Evolutionary conservation across 2,113 vertebrate genomes (phyloP), one percentile per base, ranked within the genome.

Genomic region (Piaya cayana): DNA sequence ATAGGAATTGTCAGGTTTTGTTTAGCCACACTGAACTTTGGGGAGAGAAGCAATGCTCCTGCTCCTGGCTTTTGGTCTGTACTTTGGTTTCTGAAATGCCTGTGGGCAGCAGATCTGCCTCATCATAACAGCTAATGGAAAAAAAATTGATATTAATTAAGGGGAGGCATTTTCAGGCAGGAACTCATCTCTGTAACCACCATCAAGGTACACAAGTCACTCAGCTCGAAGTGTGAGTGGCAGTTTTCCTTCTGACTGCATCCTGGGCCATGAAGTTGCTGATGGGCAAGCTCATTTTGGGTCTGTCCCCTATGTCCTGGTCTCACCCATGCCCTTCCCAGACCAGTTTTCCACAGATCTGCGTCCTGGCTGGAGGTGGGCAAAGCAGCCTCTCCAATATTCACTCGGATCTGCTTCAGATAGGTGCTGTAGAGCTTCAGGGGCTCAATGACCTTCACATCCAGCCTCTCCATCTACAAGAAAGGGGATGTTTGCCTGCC

Each of bases 401-500:
- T 67, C 23, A 23, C 23, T 25, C 2, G 0, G 18, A 96, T 98
- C 71, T 95, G 98, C 92, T 98, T 98, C 58, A 98, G 95, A 16
- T 91, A 90, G 4, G 88, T 87, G 34, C 98, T 94, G 0, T 98
- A 98, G 8, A 96, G 71, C 81, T 98, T 98, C 56, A 98, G 93
- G 18, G 98, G 97, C 43, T 82, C 77, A 5, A 98, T 5, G 0
- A 98, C 98, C 95, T 97, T 98, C 11, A 55, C 88, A 58, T 98
- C 98, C 93, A 99, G 94, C 86, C 98, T 97, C 80, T 98, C 98
- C 2, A 98, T 96, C 98, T 98, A 63, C 45, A 82, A 39, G 39
- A 42, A 45, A 69, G 37, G 58, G 47, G 62, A 71, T 19, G 4
- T 50, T 63, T 20, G 5, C 23, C 53, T 72, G 64, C 43, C 59